A percentile compares a stretch with the other conserved stretches of the same genome.
phyloP scores from a whole-genome alignment of 2,888 invertebrate species.

The Epirrita christyi region DNA sequence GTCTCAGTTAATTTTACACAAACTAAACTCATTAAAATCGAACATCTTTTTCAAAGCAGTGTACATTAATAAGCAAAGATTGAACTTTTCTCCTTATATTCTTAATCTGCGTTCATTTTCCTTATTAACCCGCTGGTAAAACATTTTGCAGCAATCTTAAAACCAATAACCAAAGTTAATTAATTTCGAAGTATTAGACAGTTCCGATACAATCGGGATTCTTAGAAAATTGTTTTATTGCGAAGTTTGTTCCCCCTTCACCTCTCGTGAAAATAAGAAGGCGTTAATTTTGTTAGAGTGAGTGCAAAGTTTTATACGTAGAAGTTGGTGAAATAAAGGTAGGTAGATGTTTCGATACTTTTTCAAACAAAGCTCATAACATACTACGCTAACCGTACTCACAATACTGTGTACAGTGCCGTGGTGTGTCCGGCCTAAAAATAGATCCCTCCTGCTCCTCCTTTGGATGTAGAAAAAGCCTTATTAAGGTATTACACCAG shows the following conservation, averaged over 20 bases:
- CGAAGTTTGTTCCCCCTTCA: conserved; percentile 39
- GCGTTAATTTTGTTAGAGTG: conserved; percentile 65
- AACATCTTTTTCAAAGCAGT: neutral
- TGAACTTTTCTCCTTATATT: conserved; percentile 19
- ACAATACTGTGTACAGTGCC: too few relatives aligned
- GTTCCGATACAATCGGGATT: conserved; percentile 45
- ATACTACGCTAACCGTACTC: too few relatives aligned
- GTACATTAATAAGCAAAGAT: neutral
- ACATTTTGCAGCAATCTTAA: conserved; percentile 37
- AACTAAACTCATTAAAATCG: neutral
- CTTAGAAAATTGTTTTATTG: conserved; percentile 51
- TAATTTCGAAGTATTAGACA: conserved; percentile 54
- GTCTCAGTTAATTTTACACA: neutral
- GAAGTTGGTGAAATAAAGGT: neutral
- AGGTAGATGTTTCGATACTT: too few relatives aligned
- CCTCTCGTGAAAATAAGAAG: conserved; percentile 15
- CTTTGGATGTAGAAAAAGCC: too few relatives aligned
- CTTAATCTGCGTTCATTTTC: conserved; percentile 27
- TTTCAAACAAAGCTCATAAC: too few relatives aligned
- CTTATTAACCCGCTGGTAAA: conserved; percentile 32
- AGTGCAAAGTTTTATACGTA: conserved; percentile 21
- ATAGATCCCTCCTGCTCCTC: too few relatives aligned
- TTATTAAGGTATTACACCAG: too few relatives aligned
- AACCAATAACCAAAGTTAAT: conserved; percentile 57
- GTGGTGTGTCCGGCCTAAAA: too few relatives aligned